phyloP scores from a whole-genome alignment of 2,888 invertebrate species.

The Lasioglossum zephyrum region DNA sequence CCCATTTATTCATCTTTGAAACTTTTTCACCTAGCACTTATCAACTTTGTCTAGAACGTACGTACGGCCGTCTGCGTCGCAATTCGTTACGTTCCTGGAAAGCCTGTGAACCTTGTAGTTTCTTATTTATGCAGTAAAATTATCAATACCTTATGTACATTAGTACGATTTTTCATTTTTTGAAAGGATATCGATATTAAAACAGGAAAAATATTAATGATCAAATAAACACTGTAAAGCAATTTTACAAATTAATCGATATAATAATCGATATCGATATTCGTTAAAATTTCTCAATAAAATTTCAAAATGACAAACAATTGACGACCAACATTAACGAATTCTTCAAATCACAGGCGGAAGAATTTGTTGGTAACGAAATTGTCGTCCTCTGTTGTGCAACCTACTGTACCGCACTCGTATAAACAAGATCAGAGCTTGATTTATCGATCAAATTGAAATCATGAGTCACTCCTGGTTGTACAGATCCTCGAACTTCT shows the following conservation, averaged over 20 bases:
- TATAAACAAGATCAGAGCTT: neutral
- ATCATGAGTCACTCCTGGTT: neutral
- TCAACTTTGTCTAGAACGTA: neutral
- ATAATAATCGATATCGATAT: too few species aligned
- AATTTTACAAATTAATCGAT: too few species aligned
- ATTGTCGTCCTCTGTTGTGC: too few species aligned
- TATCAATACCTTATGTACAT: neutral
- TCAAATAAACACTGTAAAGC: too few species aligned
- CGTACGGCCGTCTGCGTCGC: neutral
- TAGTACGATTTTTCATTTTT: too few species aligned
- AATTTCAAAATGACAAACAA: too few species aligned
- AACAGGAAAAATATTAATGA: too few species aligned
- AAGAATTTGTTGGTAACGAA: too few species aligned
- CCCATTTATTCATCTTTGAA: conserved; percentile 7
- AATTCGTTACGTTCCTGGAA: conserved; percentile 17
- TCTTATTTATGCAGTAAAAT: neutral
- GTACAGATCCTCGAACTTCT: neutral
- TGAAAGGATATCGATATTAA: too few species aligned
- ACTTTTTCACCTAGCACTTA: neutral
- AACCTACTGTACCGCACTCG: neutral
- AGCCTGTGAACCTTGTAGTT: neutral
- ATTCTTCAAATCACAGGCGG: too few species aligned
- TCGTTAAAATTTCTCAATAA: too few species aligned
- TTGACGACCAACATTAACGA: too few species aligned
- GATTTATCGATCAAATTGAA: neutral